Evolutionary conservation across 2,888 invertebrate species (phyloP).

Genomic region (Drosophila parthenogenetica): DNA sequence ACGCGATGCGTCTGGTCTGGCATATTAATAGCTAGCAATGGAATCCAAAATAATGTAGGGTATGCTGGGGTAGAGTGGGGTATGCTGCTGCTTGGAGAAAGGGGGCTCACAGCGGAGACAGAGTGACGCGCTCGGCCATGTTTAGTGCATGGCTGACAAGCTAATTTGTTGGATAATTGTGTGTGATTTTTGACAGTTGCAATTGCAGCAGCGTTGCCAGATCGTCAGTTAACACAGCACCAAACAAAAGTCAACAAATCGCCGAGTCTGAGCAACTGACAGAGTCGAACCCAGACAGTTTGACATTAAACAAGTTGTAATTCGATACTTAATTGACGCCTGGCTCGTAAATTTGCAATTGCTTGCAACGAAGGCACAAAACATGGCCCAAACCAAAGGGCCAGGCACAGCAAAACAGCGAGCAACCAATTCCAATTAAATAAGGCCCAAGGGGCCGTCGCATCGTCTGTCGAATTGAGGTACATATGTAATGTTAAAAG

Average conservation of each 20-base stretch:
- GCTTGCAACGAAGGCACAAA: conserved; percentile 28
- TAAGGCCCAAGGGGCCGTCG: conserved; percentile 76
- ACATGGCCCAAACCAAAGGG: conserved; percentile 5
- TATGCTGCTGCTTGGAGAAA: neutral
- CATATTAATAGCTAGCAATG: conserved; percentile 76
- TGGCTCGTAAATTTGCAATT: conserved; percentile 85
- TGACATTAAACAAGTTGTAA: conserved; percentile 85
- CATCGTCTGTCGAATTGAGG: conserved; percentile 79
- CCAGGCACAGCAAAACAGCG: neutral
- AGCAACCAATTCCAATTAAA: conserved; percentile 74
- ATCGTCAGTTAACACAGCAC: conserved; percentile 19
- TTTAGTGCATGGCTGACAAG: conserved; percentile 65
- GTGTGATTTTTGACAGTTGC: conserved; percentile 66
- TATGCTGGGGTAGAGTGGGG: neutral
- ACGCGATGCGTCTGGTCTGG: conserved; percentile 75
- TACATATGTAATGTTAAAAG: conserved; percentile 72
- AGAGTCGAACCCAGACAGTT: conserved; percentile 66
- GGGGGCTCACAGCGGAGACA: conserved; percentile 46
- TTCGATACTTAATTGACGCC: conserved; percentile 85
- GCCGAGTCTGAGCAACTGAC: conserved; percentile 39
- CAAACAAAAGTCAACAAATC: conserved; percentile 44
- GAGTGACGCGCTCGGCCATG: conserved; percentile 68
- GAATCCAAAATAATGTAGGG: conserved; percentile 4
- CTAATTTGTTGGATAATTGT: conserved; percentile 75
- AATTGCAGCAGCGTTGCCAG: conserved; percentile 55